Conservation (phyloP, 2,888 invertebrate species). For the Eupithecia subfuscata region DNA sequence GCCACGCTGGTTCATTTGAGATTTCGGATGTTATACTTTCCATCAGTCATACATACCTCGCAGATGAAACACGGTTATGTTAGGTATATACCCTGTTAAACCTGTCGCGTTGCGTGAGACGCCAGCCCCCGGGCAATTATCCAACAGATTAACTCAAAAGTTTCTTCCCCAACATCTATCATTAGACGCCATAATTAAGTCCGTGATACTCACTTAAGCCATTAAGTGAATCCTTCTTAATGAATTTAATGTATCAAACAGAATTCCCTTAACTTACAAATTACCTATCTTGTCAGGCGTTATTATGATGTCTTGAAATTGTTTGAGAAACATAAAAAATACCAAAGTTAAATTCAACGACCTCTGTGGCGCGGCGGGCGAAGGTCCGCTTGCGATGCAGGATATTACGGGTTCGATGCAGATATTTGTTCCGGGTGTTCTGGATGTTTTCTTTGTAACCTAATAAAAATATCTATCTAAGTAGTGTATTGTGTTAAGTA, state of each 20-base stretch:
- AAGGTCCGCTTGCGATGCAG: too few species aligned
- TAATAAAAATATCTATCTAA: too few species aligned
- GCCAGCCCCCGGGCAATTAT: slow-evolving; percentile 27
- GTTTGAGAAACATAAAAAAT: background rate
- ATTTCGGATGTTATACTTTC: background rate
- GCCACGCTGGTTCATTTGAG: background rate
- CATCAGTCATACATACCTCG: background rate
- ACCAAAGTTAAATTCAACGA: background rate
- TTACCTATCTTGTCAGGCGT: slow-evolving; percentile 14
- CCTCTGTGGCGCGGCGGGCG: too few species aligned
- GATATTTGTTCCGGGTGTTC: too few species aligned
- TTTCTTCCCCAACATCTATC: slow-evolving; percentile 26
- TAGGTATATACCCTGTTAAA: too few species aligned
- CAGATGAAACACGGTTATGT: background rate
- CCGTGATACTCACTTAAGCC: slow-evolving; percentile 28
- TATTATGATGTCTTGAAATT: slow-evolving; percentile 5
- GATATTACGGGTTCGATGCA: too few species aligned
- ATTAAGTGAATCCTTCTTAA: slow-evolving; percentile 33
- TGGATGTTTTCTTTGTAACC: too few species aligned
- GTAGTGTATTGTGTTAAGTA: too few species aligned
- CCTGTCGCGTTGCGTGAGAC: slow-evolving; percentile 22
- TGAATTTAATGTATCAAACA: slow-evolving; percentile 31
- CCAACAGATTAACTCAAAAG: slow-evolving; percentile 24
- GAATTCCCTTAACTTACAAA: slow-evolving; percentile 22
- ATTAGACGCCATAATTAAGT: slow-evolving; percentile 36